Conservation (phyloP, 1,140 invertebrate genomes). For the Marisa cornuarietis region DNA sequence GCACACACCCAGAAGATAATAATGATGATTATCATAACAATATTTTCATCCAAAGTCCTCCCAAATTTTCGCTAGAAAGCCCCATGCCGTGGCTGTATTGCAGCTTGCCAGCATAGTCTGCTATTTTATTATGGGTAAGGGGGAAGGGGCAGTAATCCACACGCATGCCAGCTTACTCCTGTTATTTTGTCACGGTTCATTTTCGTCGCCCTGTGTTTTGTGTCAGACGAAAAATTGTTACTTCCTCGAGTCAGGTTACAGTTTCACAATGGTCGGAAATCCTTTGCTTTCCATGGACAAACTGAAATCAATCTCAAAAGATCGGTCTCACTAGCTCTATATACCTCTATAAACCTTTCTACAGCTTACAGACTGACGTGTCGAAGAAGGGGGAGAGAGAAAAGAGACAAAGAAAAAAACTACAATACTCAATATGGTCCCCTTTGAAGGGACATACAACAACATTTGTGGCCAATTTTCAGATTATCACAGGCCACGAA, state of each 20-base stretch:
- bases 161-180: not conserved
- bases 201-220: not conserved
- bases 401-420: conserved; percentile 6
- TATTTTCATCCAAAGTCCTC: not conserved
- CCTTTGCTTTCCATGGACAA: not conserved
- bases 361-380: not conserved
- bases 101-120: not conserved
- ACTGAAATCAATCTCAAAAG: not conserved
- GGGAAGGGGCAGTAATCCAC: not conserved
- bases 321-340: not conserved
- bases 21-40: not conserved
- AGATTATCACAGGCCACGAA: too few relatives aligned
- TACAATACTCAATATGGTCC: too few relatives aligned
- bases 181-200: not conserved
- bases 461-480: too few relatives aligned
- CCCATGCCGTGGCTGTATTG: too few relatives aligned
- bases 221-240: not conserved
- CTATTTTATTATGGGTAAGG: not conserved
- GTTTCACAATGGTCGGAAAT: not conserved
- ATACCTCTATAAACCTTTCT: not conserved
- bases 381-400: not conserved
- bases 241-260: not conserved
- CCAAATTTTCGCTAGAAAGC: too few relatives aligned
- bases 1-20: not conserved
- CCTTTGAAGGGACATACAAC: too few relatives aligned